Conservation (phyloP, 2,888 invertebrate species). For the Leucoptera coffeella region DNA sequence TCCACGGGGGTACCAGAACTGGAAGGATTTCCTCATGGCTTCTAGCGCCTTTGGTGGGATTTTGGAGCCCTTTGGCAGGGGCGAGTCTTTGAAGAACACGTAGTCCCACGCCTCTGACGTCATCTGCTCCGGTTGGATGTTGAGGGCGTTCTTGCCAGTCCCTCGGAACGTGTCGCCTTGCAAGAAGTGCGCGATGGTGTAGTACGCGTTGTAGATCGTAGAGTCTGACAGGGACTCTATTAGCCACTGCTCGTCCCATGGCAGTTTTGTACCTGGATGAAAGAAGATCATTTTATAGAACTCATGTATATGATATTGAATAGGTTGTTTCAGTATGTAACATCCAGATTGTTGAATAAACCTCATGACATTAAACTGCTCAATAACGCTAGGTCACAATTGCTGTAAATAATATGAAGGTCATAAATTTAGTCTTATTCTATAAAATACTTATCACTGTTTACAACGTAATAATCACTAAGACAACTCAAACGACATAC, state of each 20-base stretch:
- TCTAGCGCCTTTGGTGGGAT: conserved; percentile 71
- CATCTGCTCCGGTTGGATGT: conserved; percentile 63
- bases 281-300: too few species aligned
- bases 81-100: conserved; percentile 76
- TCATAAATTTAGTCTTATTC: too few species aligned
- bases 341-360: too few species aligned
- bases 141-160: conserved; percentile 60
- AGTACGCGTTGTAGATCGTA: conserved; percentile 97
- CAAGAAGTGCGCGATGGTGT: conserved; percentile 88
- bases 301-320: too few species aligned
- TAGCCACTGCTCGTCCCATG: conserved; percentile 96
- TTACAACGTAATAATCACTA: too few species aligned
- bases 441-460: too few species aligned
- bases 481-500: conserved; percentile 22
- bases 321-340: too few species aligned
- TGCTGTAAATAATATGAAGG: too few species aligned
- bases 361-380: too few species aligned
- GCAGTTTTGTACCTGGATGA: conserved; percentile 78
- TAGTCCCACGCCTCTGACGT: conserved; percentile 96
- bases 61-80: conserved; percentile 58
- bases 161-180: conserved; percentile 85
- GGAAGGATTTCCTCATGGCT: conserved; percentile 80
- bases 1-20: conserved; percentile 97
- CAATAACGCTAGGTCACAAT: too few species aligned
- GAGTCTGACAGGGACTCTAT: conserved; percentile 99